Evolutionary conservation across 2,888 invertebrate species (phyloP).

Genomic region (Hydrotaea diabolus): DNA sequence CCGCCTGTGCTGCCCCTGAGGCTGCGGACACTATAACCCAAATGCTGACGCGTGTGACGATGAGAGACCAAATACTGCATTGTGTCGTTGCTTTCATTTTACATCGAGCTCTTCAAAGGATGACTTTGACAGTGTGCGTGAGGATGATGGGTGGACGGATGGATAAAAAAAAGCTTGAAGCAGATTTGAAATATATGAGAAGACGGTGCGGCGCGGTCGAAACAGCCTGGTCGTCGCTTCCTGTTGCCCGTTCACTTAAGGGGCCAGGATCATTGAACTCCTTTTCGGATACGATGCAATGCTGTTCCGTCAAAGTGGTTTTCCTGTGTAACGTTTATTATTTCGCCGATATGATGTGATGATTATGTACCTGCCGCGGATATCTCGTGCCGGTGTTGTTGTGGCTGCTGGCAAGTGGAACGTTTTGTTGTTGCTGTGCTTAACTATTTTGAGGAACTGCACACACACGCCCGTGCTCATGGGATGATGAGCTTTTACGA

Average conservation of each 20-base stretch:
- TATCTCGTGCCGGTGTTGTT: constrained; percentile 69
- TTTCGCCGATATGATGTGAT: constrained; percentile 66
- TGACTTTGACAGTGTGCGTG: constrained; percentile 25
- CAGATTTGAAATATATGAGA: neutral
- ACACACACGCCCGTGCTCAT: constrained; percentile 70
- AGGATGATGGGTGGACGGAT: constrained; percentile 47
- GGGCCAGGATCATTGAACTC: constrained; percentile 62
- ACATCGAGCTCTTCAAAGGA: constrained; percentile 75
- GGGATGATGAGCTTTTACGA: constrained; percentile 71
- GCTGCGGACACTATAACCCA: constrained; percentile 63
- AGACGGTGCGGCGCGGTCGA: neutral
- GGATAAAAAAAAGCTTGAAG: constrained; percentile 12
- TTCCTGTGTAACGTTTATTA: constrained; percentile 60
- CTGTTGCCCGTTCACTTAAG: constrained; percentile 44
- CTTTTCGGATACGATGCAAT: constrained; percentile 30
- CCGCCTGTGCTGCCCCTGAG: constrained; percentile 67
- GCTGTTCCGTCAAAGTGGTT: constrained; percentile 65
- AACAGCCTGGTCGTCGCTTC: constrained; percentile 32
- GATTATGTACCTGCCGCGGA: constrained; percentile 72
- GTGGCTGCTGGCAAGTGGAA: constrained; percentile 33
- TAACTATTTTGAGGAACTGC: constrained; percentile 55
- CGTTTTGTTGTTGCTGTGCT: constrained; percentile 46
- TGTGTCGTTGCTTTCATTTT: constrained; percentile 80
- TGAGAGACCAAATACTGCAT: constrained; percentile 75
- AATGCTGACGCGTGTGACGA: constrained; percentile 44